Percentiles rank a stretch among this genome's conserved stretches.
Conservation (phyloP, 2,797 vertebrate species). For the Smutsia gigantea region DNA sequence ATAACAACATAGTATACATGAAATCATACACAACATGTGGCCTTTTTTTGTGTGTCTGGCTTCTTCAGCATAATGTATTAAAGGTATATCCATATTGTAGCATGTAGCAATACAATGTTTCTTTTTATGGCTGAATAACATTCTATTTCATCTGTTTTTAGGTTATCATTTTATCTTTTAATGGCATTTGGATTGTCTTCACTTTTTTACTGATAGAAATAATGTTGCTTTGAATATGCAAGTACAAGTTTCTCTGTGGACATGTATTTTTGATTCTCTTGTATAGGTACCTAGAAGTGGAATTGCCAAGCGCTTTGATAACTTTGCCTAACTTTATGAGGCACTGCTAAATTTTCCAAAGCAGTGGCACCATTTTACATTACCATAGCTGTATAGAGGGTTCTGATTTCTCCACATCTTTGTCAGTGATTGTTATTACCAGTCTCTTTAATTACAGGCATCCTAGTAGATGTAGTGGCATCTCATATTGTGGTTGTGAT, state of each 20-base stretch:
- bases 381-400: not conserved
- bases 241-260: not conserved
- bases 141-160: not conserved
- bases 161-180: conserved; percentile 15
- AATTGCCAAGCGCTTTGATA: not conserved
- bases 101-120: not conserved
- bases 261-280: not conserved
- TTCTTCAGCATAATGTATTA: conserved; percentile 21
- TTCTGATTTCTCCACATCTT: not conserved
- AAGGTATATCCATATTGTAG: not conserved
- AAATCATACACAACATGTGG: not conserved
- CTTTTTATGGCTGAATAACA: not conserved
- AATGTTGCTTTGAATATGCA: conserved; percentile 1
- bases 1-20: not conserved
- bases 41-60: not conserved
- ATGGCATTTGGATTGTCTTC: not conserved
- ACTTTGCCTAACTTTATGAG: conserved; percentile 11
- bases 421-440: not conserved
- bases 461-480: not conserved
- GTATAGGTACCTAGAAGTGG: not conserved
- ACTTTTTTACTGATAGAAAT: not conserved
- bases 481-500: not conserved
- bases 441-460: not conserved
- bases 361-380: not conserved
- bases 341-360: not conserved